These are phyloP conservation scores for Tipula helvola DNA, from an alignment of 2,888 invertebrate species.

Conservation along the genomic window DNA sequence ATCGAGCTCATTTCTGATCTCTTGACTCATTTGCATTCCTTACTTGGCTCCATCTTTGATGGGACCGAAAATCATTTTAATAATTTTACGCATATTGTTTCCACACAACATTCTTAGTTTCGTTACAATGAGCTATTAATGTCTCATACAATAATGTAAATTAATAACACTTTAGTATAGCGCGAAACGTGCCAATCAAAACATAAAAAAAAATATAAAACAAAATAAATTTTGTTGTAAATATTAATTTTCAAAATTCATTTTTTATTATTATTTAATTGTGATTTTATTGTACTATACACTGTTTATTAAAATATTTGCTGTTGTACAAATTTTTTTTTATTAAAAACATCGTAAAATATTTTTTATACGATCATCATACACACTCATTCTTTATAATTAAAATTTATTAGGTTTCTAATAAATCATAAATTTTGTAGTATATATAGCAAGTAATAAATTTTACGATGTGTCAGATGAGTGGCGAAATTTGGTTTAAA, in stretches of 20 bases:
- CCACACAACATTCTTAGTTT: background rate
- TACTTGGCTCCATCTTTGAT: too few relatives aligned
- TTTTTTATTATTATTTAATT: background rate
- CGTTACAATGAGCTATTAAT: background rate
- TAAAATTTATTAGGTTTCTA: background rate
- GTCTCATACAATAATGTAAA: background rate
- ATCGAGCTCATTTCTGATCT: too few relatives aligned
- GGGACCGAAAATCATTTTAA: too few relatives aligned
- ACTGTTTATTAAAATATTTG: background rate
- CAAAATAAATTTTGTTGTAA: background rate
- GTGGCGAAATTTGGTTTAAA: background rate
- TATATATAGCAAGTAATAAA: background rate
- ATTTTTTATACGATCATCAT: background rate
- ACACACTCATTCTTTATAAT: background rate
- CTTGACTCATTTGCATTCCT: too few relatives aligned
- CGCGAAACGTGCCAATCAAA: background rate
- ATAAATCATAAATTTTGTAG: background rate
- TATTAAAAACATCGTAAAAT: background rate
- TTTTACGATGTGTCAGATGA: background rate
- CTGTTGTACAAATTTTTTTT: background rate
- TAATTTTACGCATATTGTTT: too few relatives aligned
- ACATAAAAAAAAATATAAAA: background rate
- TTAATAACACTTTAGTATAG: background rate
- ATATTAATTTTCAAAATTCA: background rate
- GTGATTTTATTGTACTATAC: background rate